Evolutionary conservation across 2,113 vertebrate species (phyloP), one percentile per base, ranked within the genome.

Genomic region (Indri indri): DNA sequence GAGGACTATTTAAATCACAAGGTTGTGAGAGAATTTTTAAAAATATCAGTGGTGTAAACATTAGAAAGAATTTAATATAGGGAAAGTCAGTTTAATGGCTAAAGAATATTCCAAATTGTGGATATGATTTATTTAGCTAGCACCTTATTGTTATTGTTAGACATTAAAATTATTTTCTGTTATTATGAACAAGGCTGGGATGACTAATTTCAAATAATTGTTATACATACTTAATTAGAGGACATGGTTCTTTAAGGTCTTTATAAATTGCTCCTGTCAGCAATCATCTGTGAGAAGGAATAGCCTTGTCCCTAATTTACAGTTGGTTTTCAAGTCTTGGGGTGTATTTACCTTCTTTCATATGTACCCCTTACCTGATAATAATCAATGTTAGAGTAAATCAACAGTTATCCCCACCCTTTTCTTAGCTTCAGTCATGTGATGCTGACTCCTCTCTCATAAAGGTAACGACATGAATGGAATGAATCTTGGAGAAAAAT

Each of bases 301-400:
- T 18, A 71, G 6, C 18, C 14, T 59, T 91, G 66, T 63, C 73
- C 63, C 63, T 73, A 94, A 47, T 63, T 63, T 63, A 27, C 34
- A 50, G 22, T 42, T 16, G 5, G 23, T 47, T 79, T 82, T 66
- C 37, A 70, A 63, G n/a, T 52, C 42, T 59, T 74, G 37, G 17
- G 8, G 17, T 57, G 5, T 4, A 27, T 27, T 87, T 95, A 59
- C 8, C 8, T 25, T 86, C 73, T 92, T 71, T 40, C 34, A 70
- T n/a, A 87, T 37, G 25, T 61, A 8, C 34, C n/a, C 9, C 17
- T 96, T 83, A 92, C 42, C 50, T 94, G 22, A 30, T 71, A 37
- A 79, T 7, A 95, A 63, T 94, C 86, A 93, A 1, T 91, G 32
- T 80, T 81, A 95, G 73, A 93, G 42, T 82, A 94, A 86, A 71